Base-by-base conservation (phyloP, 2,113 vertebrate genomes). In the Cepphus grylle region DNA sequence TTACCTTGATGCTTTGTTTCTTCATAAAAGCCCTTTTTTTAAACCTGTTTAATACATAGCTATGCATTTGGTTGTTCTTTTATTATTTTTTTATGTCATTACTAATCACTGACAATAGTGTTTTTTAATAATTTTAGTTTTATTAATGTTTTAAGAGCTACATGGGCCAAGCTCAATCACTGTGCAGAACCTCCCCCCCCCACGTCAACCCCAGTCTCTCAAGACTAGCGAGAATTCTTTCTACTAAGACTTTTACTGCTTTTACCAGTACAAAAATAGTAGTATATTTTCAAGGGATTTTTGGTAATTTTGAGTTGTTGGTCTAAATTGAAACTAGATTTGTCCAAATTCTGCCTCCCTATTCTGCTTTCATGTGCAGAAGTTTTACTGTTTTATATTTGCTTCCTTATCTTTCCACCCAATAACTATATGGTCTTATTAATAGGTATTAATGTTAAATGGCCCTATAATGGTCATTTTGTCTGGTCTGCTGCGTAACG, bases 171-270 rank as follows among this genome's bases (percentile, higher is more conserved):
- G 49, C 20, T 52, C 18, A 38, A 0, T 19, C 23, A 5, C 8
- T 40, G 14, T 56, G 34, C 16, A 2, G 2, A 79, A 59, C 10
- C 6, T 6, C 2, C 6, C 22, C 6, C 6, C 2, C 6, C 22
- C 9, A 10, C 0, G 1, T 15, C 20, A 30, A 20, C 12, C 9
- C 2, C 20, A 36, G 14, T 52, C 19, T 61, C 26, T 71, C 18
- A 43, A 87, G 29, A 38, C 19, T 16, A 38, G 10, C 6, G 26
- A 67, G 20, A 19, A 17, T 12, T n/a, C 63, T 59, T 71, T 62
- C n/a, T 79, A 8, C 30, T 32, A 50, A 84, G 36, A 7, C 30
- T 59, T 71, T 17, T 50, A 53, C 18, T 80, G 34, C 15, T 66
- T 43, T 80, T 12, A 36, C 8, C 15, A 13, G 5, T 59, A 43